These are phyloP conservation scores for Corythucha ciliata DNA, from an alignment of 2,888 invertebrate species.

Conservation along the genomic window DNA sequence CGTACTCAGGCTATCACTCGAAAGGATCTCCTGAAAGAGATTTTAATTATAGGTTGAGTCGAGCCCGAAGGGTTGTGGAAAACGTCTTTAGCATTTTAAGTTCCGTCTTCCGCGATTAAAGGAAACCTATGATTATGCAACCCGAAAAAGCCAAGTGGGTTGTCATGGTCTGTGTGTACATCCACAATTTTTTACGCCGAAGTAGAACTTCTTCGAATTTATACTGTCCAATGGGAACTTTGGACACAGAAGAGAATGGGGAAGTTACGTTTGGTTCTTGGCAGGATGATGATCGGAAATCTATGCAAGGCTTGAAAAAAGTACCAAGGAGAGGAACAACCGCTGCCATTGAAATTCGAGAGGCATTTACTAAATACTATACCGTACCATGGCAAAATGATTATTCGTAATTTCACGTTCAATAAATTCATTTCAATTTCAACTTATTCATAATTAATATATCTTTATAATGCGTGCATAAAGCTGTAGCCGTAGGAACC, in stretches of 20 bases:
- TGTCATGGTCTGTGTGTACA: slow-evolving; percentile 30
- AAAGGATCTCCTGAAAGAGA: slow-evolving; percentile 26
- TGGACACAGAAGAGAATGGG: slow-evolving; percentile 1
- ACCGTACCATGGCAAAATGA: slow-evolving; percentile 5
- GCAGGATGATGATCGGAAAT: neutral
- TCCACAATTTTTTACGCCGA: slow-evolving; percentile 33
- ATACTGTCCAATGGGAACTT: slow-evolving; percentile 8
- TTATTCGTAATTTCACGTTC: slow-evolving; percentile 2
- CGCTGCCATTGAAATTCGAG: neutral
- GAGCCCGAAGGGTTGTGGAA: slow-evolving; percentile 33
- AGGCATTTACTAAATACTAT: slow-evolving; percentile 4
- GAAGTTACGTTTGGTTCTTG: too few relatives aligned
- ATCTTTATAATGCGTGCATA: too few relatives aligned
- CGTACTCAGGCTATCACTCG: slow-evolving; percentile 19
- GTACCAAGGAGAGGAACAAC: neutral
- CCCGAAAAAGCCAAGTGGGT: slow-evolving; percentile 31
- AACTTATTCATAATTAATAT: too few relatives aligned
- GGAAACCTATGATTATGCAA: slow-evolving; percentile 30
- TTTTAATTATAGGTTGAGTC: slow-evolving; percentile 32
- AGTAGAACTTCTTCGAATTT: neutral
- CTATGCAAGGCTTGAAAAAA: slow-evolving; percentile 1
- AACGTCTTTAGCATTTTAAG: slow-evolving; percentile 34
- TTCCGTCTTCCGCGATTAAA: slow-evolving; percentile 32
- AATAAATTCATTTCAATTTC: too few relatives aligned
- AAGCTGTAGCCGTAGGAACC: too few relatives aligned